A percentile compares a stretch with the other conserved stretches of the same genome.
Conservation (phyloP, 2,888 invertebrate species). For the Crematogaster levior region DNA sequence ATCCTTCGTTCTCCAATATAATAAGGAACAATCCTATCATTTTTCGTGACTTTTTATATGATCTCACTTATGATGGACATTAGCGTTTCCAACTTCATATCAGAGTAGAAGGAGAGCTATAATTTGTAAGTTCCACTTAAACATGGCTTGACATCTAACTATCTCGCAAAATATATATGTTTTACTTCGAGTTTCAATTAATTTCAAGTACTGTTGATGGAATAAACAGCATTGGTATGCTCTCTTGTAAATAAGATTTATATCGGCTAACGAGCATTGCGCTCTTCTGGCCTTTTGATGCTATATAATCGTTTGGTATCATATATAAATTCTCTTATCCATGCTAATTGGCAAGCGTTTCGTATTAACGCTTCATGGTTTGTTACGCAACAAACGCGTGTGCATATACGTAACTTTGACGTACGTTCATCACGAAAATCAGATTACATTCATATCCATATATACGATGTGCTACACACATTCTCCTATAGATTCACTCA, state of each 20-base stretch:
- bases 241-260: slow-evolving; percentile 16
- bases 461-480: background rate
- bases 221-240: background rate
- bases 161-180: background rate
- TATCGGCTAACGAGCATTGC: background rate
- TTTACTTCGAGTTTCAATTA: background rate
- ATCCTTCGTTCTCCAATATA: background rate
- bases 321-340: slow-evolving; percentile 27
- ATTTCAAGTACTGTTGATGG: background rate
- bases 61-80: background rate
- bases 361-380: background rate
- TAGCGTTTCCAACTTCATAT: background rate
- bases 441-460: background rate
- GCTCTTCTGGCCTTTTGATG: background rate
- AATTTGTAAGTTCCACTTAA: slow-evolving; percentile 5
- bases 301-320: slow-evolving; percentile 9
- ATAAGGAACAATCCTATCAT: background rate
- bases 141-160: background rate
- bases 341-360: slow-evolving; percentile 45
- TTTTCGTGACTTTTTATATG: background rate
- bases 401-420: background rate
- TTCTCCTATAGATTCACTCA: background rate
- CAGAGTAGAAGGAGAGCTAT: background rate
- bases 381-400: slow-evolving; percentile 26
- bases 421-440: slow-evolving; percentile 18